Conservation (phyloP, 2,888 invertebrate genomes). For the Caenorhabditis japonica region DNA sequence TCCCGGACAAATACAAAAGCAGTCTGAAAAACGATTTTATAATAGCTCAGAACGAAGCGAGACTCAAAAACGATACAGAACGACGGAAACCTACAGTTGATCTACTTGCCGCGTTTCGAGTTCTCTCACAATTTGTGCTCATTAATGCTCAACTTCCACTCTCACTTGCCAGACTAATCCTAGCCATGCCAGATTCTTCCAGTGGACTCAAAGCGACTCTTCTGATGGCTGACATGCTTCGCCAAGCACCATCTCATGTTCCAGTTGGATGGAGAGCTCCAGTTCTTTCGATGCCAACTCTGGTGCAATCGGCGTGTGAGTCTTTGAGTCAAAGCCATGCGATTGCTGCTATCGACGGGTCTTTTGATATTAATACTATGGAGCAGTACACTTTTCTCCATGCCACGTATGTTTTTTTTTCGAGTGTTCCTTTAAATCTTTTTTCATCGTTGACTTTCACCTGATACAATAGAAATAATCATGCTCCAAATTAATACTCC, state of each 20-base stretch:
- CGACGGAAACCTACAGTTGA: slow-evolving; percentile 54
- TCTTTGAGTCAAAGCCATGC: slow-evolving; percentile 48
- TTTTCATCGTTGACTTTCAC: too few relatives aligned
- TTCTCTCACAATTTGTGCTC: slow-evolving; percentile 67
- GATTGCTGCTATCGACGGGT: slow-evolving; percentile 54
- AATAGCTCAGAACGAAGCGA: slow-evolving; percentile 63
- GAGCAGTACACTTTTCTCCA: slow-evolving; percentile 57
- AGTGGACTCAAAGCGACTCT: slow-evolving; percentile 72
- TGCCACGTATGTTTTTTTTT: slow-evolving; percentile 46
- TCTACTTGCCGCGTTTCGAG: slow-evolving; percentile 67
- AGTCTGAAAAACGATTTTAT: slow-evolving; percentile 73
- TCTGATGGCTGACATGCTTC: slow-evolving; percentile 70
- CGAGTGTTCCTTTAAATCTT: background rate
- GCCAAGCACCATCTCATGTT: slow-evolving; percentile 66
- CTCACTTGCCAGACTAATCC: slow-evolving; percentile 69
- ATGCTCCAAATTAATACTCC: too few relatives aligned
- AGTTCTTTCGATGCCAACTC: slow-evolving; percentile 65
- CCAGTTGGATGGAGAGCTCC: slow-evolving; percentile 67
- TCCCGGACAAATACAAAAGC: slow-evolving; percentile 52
- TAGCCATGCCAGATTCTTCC: slow-evolving; percentile 69
- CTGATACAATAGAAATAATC: too few relatives aligned
- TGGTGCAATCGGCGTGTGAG: slow-evolving; percentile 67
- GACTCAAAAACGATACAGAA: slow-evolving; percentile 55
- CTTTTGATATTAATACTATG: slow-evolving; percentile 33
- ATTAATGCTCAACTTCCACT: slow-evolving; percentile 69